phyloP scores from a whole-genome alignment of 2,113 vertebrate genomes.

The Aegotheles bennettii region DNA sequence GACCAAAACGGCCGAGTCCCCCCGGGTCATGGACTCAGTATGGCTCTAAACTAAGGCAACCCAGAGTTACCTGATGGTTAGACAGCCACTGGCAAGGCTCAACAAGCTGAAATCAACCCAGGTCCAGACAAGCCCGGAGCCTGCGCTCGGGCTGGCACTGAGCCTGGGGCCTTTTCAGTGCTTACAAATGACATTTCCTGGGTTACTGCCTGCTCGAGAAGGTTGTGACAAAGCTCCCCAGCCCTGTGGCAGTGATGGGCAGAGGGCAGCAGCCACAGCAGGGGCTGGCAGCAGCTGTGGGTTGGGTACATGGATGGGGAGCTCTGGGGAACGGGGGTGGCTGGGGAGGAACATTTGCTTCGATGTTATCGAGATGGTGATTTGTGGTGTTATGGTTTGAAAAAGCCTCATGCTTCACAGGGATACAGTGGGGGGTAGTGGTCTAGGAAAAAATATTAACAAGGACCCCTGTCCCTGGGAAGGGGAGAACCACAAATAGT shows the following conservation, averaged over 20 bases:
- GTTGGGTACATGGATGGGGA: fast-evolving
- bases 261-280: background rate
- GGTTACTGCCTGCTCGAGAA: background rate
- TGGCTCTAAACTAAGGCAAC: background rate
- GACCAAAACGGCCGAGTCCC: fast-evolving
- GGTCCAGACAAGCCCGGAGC: background rate
- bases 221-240: background rate
- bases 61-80: background rate
- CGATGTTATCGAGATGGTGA: fast-evolving
- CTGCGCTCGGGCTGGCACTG: background rate
- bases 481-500: background rate
- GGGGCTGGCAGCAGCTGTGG: background rate
- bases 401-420: background rate
- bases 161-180: background rate
- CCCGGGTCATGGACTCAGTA: background rate
- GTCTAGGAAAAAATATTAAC: background rate
- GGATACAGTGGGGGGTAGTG: background rate
- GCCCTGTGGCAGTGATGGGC: fast-evolving
- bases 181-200: background rate
- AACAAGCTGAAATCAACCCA: background rate
- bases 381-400: background rate
- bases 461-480: background rate
- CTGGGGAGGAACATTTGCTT: background rate
- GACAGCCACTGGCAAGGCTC: background rate
- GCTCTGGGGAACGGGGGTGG: background rate